Evolutionary conservation across 1,140 invertebrate species (phyloP), one percentile per base, ranked within the genome.

Genomic region (Apis laboriosa): DNA sequence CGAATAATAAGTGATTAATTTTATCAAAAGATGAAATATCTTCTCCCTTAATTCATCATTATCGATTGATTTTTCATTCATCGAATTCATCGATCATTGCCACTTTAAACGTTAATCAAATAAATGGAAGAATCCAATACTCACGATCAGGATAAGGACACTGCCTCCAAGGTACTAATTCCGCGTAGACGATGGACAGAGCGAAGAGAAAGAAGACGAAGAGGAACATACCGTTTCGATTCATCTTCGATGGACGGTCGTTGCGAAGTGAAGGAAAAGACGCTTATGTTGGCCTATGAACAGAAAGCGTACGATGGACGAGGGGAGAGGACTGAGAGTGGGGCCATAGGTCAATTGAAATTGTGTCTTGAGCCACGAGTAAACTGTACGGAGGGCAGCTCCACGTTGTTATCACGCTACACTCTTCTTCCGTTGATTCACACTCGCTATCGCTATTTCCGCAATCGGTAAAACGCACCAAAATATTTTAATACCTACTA

Each of bases 301-400:
- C 61, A 86, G 63, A 76, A 88, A 49, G 56, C 77, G 49, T n/a
- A 68, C 83, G 85, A n/a, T n/a, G 15, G 12, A 12, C 2, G 56
- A 60, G 56, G 72, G 53, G 51, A 72, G 73, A 80, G 77, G 53
- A 21, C 9, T 15, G 1, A 58, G 76, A 74, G 72, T 81, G 73
- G 89, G 90, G 86, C 55, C 92, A 90, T 90, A 92, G 92, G 92
- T 93, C 91, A 93, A 93, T 93, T 92, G 89, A 92, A 89, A 90
- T 91, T 89, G 85, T 74, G 79, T 85, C 80, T 63, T 13, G 15
- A 63, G n/a, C 64, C 58, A n/a, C 67, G 28, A 82, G 43, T 19
- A 61, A 79, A 67, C 74, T n/a, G 28, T 72, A 60, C 49, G 66
- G 66, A 17, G 49, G 12, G 13, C 43, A 78, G 12, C 63, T 34